Conservation (phyloP, 2,797 vertebrate genomes). For the Denticeps clupeoides region DNA sequence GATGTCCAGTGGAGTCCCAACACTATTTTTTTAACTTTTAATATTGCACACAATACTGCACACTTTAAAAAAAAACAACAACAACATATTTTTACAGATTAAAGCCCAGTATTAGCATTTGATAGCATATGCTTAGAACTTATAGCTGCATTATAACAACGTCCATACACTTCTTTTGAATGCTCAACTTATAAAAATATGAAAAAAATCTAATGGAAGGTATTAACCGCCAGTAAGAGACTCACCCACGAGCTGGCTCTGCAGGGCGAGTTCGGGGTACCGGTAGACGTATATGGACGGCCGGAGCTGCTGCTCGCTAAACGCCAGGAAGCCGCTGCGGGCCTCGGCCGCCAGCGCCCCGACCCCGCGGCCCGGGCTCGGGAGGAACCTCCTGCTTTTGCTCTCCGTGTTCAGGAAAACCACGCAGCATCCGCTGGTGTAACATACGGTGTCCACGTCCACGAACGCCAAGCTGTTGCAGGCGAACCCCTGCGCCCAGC, state of each 20-base stretch:
- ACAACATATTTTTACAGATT: too few species aligned
- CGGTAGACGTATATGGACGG: conserved; percentile 72
- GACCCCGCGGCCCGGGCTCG: conserved; percentile 60
- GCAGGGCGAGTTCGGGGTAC: conserved; percentile 64
- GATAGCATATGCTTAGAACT: neutral
- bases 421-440: conserved; percentile 68
- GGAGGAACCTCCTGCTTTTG: conserved; percentile 51
- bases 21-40: too few species aligned
- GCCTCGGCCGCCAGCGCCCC: conserved; percentile 63
- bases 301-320: conserved; percentile 68
- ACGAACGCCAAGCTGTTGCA: conserved; percentile 64
- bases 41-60: too few species aligned
- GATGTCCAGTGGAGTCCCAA: too few species aligned
- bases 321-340: conserved; percentile 62
- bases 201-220: neutral
- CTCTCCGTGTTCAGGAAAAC: conserved; percentile 71
- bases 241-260: conserved; percentile 74
- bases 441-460: conserved; percentile 67
- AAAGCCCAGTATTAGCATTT: conserved; percentile 11
- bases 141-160: neutral
- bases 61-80: too few species aligned
- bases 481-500: conserved; percentile 80
- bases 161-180: neutral
- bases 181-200: neutral
- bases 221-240: too few species aligned